Percentiles rank a stretch among this genome's conserved stretches.
These are phyloP conservation scores for Papilio xuthus DNA, from an alignment of 1,140 invertebrate genomes.

Conservation along the genomic window DNA sequence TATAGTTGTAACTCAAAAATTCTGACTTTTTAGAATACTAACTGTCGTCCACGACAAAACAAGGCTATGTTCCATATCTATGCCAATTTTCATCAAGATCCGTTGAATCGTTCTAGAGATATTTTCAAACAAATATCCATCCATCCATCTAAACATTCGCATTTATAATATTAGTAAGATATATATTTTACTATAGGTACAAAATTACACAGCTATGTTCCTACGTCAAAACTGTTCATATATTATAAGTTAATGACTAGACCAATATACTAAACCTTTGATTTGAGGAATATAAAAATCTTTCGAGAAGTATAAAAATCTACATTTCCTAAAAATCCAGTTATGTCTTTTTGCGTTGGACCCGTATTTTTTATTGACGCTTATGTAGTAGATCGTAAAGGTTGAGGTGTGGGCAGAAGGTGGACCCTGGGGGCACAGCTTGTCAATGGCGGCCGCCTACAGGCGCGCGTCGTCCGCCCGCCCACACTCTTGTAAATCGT, in stretches of 20 bases:
- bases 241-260: too few species aligned
- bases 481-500: slow-evolving; percentile 73
- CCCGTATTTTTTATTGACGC: slow-evolving; percentile 58
- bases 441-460: slow-evolving; percentile 71
- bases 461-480: slow-evolving; percentile 58
- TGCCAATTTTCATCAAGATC: too few species aligned
- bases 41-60: too few species aligned
- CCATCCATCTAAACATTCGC: too few species aligned
- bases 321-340: not conserved
- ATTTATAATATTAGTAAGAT: too few species aligned
- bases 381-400: slow-evolving; percentile 63
- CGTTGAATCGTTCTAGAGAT: too few species aligned
- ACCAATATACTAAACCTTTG: too few species aligned
- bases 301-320: not conserved
- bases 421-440: slow-evolving; percentile 64
- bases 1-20: not conserved
- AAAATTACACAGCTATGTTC: too few species aligned
- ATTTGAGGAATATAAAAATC: not conserved
- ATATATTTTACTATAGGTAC: too few species aligned
- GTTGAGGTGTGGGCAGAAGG: slow-evolving; percentile 60
- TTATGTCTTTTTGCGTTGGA: not conserved
- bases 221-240: too few species aligned
- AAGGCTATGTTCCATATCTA: too few species aligned
- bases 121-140: too few species aligned
- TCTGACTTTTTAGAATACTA: not conserved